Evolutionary conservation across 1,140 invertebrate genomes (phyloP).

Genomic region (Drosophila punjabiensis): DNA sequence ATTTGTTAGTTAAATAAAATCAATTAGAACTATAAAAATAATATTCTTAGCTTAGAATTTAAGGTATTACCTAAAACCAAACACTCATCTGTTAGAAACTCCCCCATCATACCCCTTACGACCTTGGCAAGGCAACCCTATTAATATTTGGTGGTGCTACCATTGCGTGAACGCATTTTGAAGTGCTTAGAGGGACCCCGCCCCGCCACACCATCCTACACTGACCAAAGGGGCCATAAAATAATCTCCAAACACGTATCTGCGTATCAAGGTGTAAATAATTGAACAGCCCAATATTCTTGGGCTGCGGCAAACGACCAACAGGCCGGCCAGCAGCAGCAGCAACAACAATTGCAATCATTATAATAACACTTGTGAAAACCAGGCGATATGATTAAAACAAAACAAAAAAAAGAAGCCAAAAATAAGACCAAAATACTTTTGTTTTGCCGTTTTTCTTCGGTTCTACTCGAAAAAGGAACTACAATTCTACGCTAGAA

Average conservation of each 20-base stretch:
- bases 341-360: slow-evolving; percentile 43
- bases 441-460: slow-evolving; percentile 33
- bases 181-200: slow-evolving; percentile 19
- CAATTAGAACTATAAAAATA: neutral
- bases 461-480: slow-evolving; percentile 3
- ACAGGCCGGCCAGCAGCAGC: neutral
- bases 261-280: slow-evolving; percentile 60
- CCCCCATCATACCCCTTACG: slow-evolving; percentile 12
- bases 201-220: neutral
- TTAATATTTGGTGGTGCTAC: slow-evolving; percentile 12
- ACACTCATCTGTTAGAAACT: neutral
- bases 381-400: slow-evolving; percentile 56
- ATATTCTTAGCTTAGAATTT: neutral
- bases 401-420: slow-evolving; percentile 21
- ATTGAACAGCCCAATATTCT: slow-evolving; percentile 60
- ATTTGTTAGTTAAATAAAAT: neutral
- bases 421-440: slow-evolving; percentile 36
- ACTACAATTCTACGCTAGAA: slow-evolving; percentile 17
- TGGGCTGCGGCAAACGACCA: too few species aligned
- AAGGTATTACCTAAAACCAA: neutral
- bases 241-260: slow-evolving; percentile 46
- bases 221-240: slow-evolving; percentile 41
- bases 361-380: slow-evolving; percentile 64
- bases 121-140: slow-evolving; percentile 34
- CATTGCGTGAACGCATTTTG: slow-evolving; percentile 40